Conservation (phyloP, 2,113 vertebrate genomes). For the Passer domesticus region DNA sequence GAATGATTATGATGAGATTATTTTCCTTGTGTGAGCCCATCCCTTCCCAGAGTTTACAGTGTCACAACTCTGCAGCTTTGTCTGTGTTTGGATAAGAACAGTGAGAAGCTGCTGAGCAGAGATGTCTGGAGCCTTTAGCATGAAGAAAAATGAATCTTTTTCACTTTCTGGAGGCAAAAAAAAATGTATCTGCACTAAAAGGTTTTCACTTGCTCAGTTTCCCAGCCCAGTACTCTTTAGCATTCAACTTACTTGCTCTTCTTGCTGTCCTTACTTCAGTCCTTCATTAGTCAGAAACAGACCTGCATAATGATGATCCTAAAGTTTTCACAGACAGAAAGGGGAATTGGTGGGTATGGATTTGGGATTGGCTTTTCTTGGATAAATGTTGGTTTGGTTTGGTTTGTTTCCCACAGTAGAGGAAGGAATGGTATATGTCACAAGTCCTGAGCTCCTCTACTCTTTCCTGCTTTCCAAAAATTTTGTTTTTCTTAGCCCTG, state of each 20-base stretch:
- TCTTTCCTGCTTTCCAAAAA: neutral
- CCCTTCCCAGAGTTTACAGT: neutral
- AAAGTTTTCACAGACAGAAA: neutral
- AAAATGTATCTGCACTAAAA: neutral
- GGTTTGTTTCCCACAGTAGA: neutral
- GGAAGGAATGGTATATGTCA: neutral
- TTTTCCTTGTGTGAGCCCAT: neutral
- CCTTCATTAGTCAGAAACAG: neutral
- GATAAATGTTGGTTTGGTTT: neutral
- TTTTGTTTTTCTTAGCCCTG: neutral
- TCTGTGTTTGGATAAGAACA: conserved; percentile 6
- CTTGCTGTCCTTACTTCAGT: neutral
- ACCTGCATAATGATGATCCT: neutral
- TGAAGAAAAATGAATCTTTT: neutral
- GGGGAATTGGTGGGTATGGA: accelerated
- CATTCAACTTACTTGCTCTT: neutral
- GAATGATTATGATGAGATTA: neutral
- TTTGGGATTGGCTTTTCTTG: neutral
- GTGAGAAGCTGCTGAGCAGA: conserved; percentile 5
- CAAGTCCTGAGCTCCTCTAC: neutral
- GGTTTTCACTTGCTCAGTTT: neutral
- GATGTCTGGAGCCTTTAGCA: neutral
- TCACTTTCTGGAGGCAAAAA: neutral
- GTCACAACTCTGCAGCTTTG: neutral
- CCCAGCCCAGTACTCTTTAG: neutral